Evolutionary conservation across 2,888 invertebrate species (phyloP).

Genomic region (Argynnis bischoffii): DNA sequence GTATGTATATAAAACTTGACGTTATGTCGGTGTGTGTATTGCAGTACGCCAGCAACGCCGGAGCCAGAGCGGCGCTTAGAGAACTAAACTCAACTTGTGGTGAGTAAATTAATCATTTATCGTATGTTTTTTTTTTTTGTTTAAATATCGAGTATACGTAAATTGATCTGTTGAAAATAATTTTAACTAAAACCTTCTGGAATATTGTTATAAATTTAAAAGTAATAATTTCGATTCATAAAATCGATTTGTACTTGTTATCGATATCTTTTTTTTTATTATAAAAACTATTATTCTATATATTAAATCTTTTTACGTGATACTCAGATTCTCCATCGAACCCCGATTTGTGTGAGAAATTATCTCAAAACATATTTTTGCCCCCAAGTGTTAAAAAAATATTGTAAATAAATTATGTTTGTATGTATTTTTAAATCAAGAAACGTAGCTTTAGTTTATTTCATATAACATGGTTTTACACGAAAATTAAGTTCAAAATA

Average conservation of each 20-base stretch:
- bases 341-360: background rate
- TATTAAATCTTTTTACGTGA: background rate
- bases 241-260: too few relatives aligned
- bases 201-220: too few relatives aligned
- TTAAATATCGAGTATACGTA: background rate
- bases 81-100: conserved; percentile 74
- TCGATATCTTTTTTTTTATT: background rate
- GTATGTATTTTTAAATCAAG: too few relatives aligned
- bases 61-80: conserved; percentile 91
- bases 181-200: too few relatives aligned
- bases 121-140: conserved; percentile 8
- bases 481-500: background rate
- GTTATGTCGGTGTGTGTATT: conserved; percentile 77
- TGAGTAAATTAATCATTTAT: conserved; percentile 48
- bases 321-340: background rate
- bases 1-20: conserved; percentile 62
- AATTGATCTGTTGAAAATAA: too few relatives aligned
- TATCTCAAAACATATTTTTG: background rate
- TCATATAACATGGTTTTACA: background rate
- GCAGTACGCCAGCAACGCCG: conserved; percentile 96
- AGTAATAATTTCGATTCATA: too few relatives aligned
- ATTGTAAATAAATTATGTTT: too few relatives aligned
- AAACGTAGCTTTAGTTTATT: background rate
- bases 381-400: too few relatives aligned
- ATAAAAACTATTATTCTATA: background rate